Evolutionary conservation across 2,113 vertebrate genomes (phyloP).

Genomic region (Pardalotus punctatus): DNA sequence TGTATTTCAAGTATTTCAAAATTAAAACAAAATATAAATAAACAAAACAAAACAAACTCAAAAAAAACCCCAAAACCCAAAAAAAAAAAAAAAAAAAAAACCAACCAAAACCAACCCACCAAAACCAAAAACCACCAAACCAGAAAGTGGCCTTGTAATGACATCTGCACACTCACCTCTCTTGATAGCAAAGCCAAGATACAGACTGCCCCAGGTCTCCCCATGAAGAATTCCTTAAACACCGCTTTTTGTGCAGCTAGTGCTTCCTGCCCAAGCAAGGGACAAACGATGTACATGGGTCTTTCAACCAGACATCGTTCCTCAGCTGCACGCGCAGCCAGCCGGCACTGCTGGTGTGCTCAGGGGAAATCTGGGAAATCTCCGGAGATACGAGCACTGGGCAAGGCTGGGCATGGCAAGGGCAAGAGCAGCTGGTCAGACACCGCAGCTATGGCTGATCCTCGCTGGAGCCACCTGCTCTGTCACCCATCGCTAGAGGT

Average conservation of each 20-base stretch:
- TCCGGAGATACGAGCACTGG: accelerated
- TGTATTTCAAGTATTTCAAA: neutral
- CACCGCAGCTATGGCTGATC: neutral
- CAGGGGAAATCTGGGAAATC: neutral
- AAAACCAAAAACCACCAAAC: neutral
- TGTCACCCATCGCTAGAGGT: accelerated
- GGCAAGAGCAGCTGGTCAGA: neutral
- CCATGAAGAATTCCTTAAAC: slow-evolving; percentile 70
- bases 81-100: neutral
- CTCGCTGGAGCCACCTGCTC: neutral
- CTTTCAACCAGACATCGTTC: neutral
- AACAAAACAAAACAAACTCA: neutral
- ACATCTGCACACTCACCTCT: neutral
- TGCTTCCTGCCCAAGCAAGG: slow-evolving; percentile 55
- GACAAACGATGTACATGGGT: neutral
- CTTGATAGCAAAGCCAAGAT: slow-evolving; percentile 75
- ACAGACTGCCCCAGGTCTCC: slow-evolving; percentile 68
- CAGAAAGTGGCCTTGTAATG: neutral
- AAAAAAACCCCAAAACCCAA: too few relatives aligned
- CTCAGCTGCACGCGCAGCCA: neutral
- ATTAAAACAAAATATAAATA: too few relatives aligned
- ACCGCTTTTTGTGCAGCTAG: slow-evolving; percentile 57
- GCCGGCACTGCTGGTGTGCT: neutral
- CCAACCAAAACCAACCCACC: too few relatives aligned
- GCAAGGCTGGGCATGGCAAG: neutral